Evolutionary conservation across 2,797 vertebrate species (phyloP).

Genomic region (Miichthys miiuy): DNA sequence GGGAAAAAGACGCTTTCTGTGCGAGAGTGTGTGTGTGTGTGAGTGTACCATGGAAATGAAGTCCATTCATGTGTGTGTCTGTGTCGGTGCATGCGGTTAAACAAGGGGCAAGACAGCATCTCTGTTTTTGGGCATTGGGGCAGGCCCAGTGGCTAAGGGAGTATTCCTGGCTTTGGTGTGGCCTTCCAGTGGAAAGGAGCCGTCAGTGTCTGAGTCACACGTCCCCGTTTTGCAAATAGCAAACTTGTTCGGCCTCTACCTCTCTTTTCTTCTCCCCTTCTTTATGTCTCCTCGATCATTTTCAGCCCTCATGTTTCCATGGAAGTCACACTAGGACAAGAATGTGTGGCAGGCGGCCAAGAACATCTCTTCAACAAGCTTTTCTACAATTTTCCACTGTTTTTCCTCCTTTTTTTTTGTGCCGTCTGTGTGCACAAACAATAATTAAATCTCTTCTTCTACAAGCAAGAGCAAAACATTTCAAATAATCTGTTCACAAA

Average conservation of each 20-base stretch:
- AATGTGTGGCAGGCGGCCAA: constrained; percentile 1
- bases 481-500: neutral
- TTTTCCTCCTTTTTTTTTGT: neutral
- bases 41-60: constrained; percentile 50
- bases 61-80: constrained; percentile 31
- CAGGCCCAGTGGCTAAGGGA: constrained; percentile 57
- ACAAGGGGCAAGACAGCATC: constrained; percentile 44
- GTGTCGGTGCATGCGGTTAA: constrained; percentile 43
- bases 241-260: constrained; percentile 6
- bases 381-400: neutral
- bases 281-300: neutral
- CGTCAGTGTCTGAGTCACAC: constrained; percentile 62
- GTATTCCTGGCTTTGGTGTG: constrained; percentile 46
- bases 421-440: neutral
- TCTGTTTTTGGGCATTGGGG: constrained; percentile 72
- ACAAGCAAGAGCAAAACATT: neutral
- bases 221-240: neutral
- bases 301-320: constrained; percentile 21
- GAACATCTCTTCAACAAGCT: neutral
- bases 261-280: neutral
- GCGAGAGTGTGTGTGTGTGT: constrained; percentile 14
- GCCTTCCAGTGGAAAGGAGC: constrained; percentile 64
- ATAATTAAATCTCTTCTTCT: neutral
- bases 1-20: constrained; percentile 38
- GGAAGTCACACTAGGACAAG: constrained; percentile 22